Evolutionary conservation across 1,140 invertebrate genomes (phyloP), one percentile per base, ranked within the genome.

Genomic region (Zaprionus taronus): DNA sequence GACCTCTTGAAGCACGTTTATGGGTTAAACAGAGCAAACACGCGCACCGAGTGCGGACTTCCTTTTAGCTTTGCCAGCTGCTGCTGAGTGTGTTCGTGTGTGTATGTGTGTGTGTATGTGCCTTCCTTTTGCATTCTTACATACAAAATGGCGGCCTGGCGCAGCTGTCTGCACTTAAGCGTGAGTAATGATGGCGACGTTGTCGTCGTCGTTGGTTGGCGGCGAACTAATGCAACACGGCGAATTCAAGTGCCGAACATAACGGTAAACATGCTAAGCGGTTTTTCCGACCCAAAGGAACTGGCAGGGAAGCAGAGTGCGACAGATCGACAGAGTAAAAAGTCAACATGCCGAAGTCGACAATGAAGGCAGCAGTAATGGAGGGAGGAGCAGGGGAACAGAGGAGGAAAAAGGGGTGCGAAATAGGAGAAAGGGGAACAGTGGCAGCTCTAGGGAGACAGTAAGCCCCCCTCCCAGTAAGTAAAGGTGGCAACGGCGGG

Each of bases 201-300:
- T 53, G 63, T 56, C 20, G 20, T 20, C 12, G 22, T 12, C 38
- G 26, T 44, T 14, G 56, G 62, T 31, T 24, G 65, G 56, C 67
- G 75, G 75, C 75, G 76, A 89, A 84, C 84, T 89, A 87, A 89
- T 89, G 84, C 84, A 89, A 89, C 78, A 87, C 81, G 85, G 84
- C 84, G 85, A 89, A 89, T 89, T 90, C 84, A 81, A 89, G 84
- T 90, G 81, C 72, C 75, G 85, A 84, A 89, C 85, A 89, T 79
- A 79, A 83, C 85, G 85, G 84, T 79, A 90, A 89, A 89, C 84
- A 89, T 89, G 84, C 84, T 89, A 89, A 89, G 84, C 84, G 85
- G 81, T 89, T 89, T 87, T 83, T 55, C 51, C 64, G 61, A 6
- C 55, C 63, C 28, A 17, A 1, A 34, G 41, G 26, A 34, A 34